phyloP scores from a whole-genome alignment of 64 coral and sea anemone species.

The Orbicella faveolata region DNA sequence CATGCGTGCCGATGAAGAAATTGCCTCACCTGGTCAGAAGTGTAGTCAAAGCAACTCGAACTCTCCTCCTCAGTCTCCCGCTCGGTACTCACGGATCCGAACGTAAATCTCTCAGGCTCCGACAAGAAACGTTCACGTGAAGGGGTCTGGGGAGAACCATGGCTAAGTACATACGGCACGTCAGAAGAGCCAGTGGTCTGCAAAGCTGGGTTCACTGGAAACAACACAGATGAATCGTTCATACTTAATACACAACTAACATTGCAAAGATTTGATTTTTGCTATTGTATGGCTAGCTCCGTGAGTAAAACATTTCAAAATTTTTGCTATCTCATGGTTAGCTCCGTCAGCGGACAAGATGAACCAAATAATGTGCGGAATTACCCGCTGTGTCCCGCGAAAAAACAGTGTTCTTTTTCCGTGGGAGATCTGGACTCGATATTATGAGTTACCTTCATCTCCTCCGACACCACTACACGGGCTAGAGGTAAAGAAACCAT shows the following conservation, averaged over 20 bases:
- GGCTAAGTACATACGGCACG: neutral
- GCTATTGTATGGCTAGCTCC: neutral
- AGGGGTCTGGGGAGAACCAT: slow-evolving; percentile 2
- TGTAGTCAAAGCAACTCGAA: slow-evolving; percentile 89
- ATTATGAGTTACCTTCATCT: no score
- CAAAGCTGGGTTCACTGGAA: neutral
- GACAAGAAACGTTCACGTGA: neutral
- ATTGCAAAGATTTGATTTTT: neutral
- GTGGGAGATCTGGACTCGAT: no score
- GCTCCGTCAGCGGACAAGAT: no score
- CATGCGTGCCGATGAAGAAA: no score
- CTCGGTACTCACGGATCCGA: slow-evolving; percentile 91
- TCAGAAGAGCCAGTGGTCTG: neutral
- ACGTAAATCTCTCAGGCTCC: slow-evolving; percentile 75
- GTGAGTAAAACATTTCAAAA: no score
- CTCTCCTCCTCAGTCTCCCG: slow-evolving; percentile 86
- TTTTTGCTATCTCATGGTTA: no score
- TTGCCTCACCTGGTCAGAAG: slow-evolving; percentile 60
- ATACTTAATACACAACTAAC: neutral
- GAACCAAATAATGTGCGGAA: no score
- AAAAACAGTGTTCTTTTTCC: no score
- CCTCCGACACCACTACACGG: no score
- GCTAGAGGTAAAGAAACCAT: no score
- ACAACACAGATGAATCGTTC: neutral
- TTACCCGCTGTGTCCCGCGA: no score